phyloP scores from a whole-genome alignment of 2,888 invertebrate genomes.

The Polydrusus tereticollis region DNA sequence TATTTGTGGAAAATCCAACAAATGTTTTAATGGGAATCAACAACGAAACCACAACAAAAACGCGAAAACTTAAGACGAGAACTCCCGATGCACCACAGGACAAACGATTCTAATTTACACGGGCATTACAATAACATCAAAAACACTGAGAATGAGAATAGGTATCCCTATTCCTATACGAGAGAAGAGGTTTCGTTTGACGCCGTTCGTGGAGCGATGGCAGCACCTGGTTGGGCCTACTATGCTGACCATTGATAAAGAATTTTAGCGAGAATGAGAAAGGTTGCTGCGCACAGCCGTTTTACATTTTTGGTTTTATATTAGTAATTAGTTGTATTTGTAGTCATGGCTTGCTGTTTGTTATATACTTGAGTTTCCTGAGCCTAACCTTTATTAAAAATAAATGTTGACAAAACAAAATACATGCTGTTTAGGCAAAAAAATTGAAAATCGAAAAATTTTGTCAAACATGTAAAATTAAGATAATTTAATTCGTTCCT shows the following conservation, averaged over 20 bases:
- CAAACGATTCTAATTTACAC: slow-evolving; percentile 17
- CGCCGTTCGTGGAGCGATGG: slow-evolving; percentile 24
- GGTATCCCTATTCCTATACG: slow-evolving; percentile 14
- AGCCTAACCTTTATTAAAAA: too few relatives aligned
- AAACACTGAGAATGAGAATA: slow-evolving; percentile 35
- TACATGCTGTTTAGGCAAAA: too few relatives aligned
- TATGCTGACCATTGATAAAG: slow-evolving; percentile 11
- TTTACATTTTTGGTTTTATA: too few relatives aligned
- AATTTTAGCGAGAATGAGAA: background rate
- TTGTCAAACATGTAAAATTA: too few relatives aligned
- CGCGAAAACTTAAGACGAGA: background rate
- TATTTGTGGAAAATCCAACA: background rate
- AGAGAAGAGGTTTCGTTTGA: background rate
- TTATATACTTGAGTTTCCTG: too few relatives aligned
- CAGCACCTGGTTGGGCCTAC: slow-evolving; percentile 35
- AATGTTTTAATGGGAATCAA: background rate
- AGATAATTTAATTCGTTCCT: too few relatives aligned
- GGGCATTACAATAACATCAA: slow-evolving; percentile 27
- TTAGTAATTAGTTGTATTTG: too few relatives aligned
- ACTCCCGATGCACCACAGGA: slow-evolving; percentile 8
- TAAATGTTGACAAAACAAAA: too few relatives aligned
- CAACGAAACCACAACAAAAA: slow-evolving; percentile 7
- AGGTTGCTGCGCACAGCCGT: too few relatives aligned
- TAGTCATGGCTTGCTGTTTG: too few relatives aligned
- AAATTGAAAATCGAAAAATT: too few relatives aligned